Evolutionary conservation across 2,797 vertebrate genomes (phyloP).

Genomic region (Galagoides demidoff): DNA sequence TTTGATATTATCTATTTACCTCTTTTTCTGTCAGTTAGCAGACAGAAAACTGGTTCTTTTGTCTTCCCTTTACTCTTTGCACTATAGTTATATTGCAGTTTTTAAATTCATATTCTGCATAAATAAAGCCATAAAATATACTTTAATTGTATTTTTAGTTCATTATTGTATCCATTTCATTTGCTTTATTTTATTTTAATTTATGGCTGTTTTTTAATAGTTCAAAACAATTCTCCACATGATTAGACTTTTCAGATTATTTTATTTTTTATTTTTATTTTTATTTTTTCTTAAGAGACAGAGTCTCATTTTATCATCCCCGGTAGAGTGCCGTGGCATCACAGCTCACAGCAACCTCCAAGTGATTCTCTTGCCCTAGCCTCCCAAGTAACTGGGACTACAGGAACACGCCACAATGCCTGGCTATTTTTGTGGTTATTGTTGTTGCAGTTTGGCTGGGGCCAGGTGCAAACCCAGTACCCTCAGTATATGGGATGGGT

Average conservation of each 20-base stretch:
- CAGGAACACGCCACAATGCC: too few species aligned
- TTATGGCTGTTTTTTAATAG: constrained; percentile 30
- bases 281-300: background rate
- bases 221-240: constrained; percentile 28
- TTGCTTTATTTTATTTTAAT: constrained; percentile 17
- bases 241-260: constrained; percentile 9
- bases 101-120: constrained; percentile 16
- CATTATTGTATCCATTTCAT: background rate
- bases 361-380: too few species aligned
- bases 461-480: too few species aligned
- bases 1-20: background rate
- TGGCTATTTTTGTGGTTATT: too few species aligned
- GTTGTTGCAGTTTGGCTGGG: too few species aligned
- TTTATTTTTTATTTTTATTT: background rate
- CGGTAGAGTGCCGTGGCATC: too few species aligned
- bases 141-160: constrained; percentile 36
- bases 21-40: background rate
- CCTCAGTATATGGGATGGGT: too few species aligned
- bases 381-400: too few species aligned
- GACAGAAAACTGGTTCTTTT: background rate
- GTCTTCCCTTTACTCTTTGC: background rate
- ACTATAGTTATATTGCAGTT: background rate
- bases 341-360: too few species aligned
- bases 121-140: constrained; percentile 12
- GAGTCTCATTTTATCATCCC: too few species aligned